Percentiles rank a stretch among this genome's conserved stretches.
These are phyloP conservation scores for Hirtodrosophila cameraria DNA, from an alignment of 2,888 invertebrate species.

Conservation along the genomic window DNA sequence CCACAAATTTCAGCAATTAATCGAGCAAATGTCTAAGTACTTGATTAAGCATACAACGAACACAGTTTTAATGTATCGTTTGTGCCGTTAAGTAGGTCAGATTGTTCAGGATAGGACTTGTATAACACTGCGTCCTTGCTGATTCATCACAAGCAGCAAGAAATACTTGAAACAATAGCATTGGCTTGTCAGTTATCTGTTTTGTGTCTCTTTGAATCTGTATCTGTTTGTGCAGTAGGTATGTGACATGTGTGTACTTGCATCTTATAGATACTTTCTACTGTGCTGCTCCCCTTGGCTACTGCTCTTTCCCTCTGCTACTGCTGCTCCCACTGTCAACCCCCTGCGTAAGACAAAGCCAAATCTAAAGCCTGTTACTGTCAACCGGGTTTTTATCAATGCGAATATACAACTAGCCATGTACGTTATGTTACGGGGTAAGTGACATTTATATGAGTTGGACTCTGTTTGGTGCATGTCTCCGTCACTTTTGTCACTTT, in stretches of 20 bases:
- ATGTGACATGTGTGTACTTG: too few species aligned
- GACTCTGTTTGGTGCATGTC: conserved; percentile 27
- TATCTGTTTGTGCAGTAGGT: too few species aligned
- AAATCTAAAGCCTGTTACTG: conserved; percentile 24
- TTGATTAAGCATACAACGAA: not conserved
- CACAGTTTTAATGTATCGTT: not conserved
- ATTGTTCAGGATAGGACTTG: not conserved
- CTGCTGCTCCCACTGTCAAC: not conserved
- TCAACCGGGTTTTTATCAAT: conserved; percentile 17
- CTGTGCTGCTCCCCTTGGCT: conserved; percentile 2
- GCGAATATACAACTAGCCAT: conserved; percentile 14
- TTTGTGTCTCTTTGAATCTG: conserved; percentile 35
- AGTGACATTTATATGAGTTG: conserved; percentile 34
- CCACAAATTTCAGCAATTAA: conserved; percentile 48
- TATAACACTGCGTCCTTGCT: conserved; percentile 7
- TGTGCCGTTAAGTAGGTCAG: conserved; percentile 14
- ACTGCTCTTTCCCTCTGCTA: too few species aligned
- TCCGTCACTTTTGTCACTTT: conserved; percentile 37
- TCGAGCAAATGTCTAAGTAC: not conserved
- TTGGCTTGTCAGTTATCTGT: conserved; percentile 43
- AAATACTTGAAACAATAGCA: conserved; percentile 30
- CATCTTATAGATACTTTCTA: conserved; percentile 6
- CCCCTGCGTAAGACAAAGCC: conserved; percentile 1
- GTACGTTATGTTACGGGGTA: conserved; percentile 25
- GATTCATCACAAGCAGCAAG: conserved; percentile 2